These are phyloP conservation scores for Lasius fuliginosus DNA, from an alignment of 2,888 invertebrate genomes.

Conservation along the genomic window DNA sequence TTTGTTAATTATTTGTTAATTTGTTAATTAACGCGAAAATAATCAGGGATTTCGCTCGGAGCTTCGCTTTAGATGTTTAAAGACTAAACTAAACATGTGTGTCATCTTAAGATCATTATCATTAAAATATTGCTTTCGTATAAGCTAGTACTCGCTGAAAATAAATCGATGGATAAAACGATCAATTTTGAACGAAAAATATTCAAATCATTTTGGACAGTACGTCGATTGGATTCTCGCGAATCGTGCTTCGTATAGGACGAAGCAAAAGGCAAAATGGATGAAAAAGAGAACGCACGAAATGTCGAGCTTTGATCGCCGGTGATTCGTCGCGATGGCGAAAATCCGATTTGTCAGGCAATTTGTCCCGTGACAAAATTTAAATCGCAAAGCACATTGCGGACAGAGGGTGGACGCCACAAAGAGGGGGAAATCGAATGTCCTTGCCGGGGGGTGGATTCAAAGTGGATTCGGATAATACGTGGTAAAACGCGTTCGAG, in stretches of 20 bases:
- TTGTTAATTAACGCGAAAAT: background rate
- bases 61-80: background rate
- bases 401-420: slow-evolving; percentile 52
- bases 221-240: slow-evolving; percentile 66
- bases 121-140: background rate
- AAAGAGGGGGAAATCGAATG: slow-evolving; percentile 74
- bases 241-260: slow-evolving; percentile 59
- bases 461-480: slow-evolving; percentile 85
- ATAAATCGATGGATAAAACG: slow-evolving; percentile 10
- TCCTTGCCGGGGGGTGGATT: slow-evolving; percentile 79
- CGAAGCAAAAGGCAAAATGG: slow-evolving; percentile 36
- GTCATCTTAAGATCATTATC: background rate
- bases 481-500: slow-evolving; percentile 82
- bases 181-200: slow-evolving; percentile 20
- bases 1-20: background rate
- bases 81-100: background rate
- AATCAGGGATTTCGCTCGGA: background rate
- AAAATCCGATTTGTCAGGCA: slow-evolving; percentile 84
- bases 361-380: slow-evolving; percentile 85
- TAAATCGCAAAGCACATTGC: slow-evolving; percentile 85
- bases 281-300: slow-evolving; percentile 9
- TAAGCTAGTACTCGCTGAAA: background rate
- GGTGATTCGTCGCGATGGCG: slow-evolving; percentile 66
- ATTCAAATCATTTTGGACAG: slow-evolving; percentile 63
- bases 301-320: slow-evolving; percentile 72